Base-by-base conservation (phyloP, 2,888 invertebrate genomes). In the Drosophila birchii region DNA sequence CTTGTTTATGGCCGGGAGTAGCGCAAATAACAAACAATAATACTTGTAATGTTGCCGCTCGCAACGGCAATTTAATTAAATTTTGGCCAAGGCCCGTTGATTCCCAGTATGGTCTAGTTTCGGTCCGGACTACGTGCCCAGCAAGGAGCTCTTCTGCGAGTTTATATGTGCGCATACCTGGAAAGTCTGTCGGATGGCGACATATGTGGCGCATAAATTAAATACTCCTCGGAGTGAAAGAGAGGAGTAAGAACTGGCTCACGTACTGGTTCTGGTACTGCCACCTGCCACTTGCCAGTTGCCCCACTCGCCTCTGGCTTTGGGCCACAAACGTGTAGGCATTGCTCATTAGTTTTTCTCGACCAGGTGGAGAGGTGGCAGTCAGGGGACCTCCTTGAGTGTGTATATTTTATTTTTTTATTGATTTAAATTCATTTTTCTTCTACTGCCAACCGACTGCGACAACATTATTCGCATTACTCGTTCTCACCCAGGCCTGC, bases 201-300 rank as follows among this genome's bases (percentile, higher is more conserved):
- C 86, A 86, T 86, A 86, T 86, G 86, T 73, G 80, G 54, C 67
- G 87, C 86, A 86, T 86, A 88, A 86, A 86, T 86, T 86, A 86
- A 86, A 86, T 75, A 88, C 81, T 88, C 78, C 79, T 78, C 71
- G 51, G 75, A 71, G n/a, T n/a, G n/a, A n/a, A n/a, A n/a, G 26
- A 26, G 57, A 66, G 36, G 18, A 51, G 58, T 66, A 59, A 67
- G 63, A 70, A 79, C 72, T 68, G 76, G 75, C 82, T 67, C 88
- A 88, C 79, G 86, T 85, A 74, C 78, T 39, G 55, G 43, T 39
- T 45, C 14, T 54, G 72, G 38, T 49, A 64, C 54, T 43, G 70
- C 57, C 71, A 70, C 49, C 73, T 56, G 73, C 56, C 71, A 71
- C 55, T 55, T 72, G 71, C 67, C 55, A 68, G 56, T 66, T 56